Conservation (phyloP, 2,888 invertebrate species). For the Pyrgus malvae region DNA sequence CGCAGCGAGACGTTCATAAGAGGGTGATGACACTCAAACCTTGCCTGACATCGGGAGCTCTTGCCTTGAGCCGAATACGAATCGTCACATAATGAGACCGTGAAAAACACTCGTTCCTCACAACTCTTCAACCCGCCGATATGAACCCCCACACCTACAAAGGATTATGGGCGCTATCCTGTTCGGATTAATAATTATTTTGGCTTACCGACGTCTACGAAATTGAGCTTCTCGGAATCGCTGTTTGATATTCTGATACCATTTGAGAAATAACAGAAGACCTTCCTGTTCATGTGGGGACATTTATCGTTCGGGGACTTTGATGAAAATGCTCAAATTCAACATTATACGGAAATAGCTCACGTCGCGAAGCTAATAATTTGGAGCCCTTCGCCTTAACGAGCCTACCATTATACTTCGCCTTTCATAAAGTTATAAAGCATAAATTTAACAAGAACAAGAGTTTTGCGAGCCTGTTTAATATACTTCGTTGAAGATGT, state of each 20-base stretch:
- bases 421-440: constrained; percentile 9
- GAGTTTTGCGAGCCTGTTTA: neutral
- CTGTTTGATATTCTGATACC: constrained; percentile 73
- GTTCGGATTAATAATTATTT: constrained; percentile 41
- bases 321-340: constrained; percentile 53
- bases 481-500: neutral
- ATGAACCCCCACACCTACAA: constrained; percentile 48
- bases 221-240: constrained; percentile 48
- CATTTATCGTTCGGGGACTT: constrained; percentile 50
- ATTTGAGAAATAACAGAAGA: constrained; percentile 70
- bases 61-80: constrained; percentile 66
- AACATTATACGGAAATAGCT: constrained; percentile 32
- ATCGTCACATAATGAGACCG: constrained; percentile 72
- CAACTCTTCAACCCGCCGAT: constrained; percentile 48
- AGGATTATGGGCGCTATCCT: constrained; percentile 46
- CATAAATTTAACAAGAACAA: constrained; percentile 12
- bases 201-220: constrained; percentile 30
- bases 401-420: constrained; percentile 8
- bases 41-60: constrained; percentile 48
- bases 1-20: constrained; percentile 32
- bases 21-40: constrained; percentile 50
- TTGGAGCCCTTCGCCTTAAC: constrained; percentile 13
- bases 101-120: constrained; percentile 74
- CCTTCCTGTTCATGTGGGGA: constrained; percentile 54
- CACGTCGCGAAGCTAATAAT: constrained; percentile 14